phyloP scores from a whole-genome alignment of 1,140 invertebrate genomes.

The Hycleus cichorii region DNA sequence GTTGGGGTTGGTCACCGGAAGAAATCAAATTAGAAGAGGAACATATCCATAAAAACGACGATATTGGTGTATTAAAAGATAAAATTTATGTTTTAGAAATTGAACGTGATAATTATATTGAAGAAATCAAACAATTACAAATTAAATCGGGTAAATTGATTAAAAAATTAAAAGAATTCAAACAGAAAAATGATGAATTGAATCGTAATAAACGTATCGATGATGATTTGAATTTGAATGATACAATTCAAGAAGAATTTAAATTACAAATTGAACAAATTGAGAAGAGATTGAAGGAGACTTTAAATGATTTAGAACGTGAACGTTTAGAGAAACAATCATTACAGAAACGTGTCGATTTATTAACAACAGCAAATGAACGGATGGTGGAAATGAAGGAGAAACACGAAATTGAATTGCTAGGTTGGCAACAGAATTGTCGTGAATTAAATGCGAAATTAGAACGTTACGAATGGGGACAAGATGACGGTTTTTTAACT shows the following conservation, averaged over 20 bases:
- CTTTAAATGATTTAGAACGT: constrained; percentile 49
- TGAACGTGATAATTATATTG: constrained; percentile 44
- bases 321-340: constrained; percentile 57
- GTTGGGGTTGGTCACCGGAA: constrained; percentile 51
- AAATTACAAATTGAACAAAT: constrained; percentile 56
- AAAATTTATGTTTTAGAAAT: constrained; percentile 45
- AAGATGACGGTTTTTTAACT: constrained; percentile 30
- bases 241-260: constrained; percentile 67
- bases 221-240: constrained; percentile 58
- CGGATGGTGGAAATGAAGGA: constrained; percentile 70
- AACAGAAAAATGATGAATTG: constrained; percentile 55
- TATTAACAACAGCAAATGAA: constrained; percentile 69
- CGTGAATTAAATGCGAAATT: constrained; percentile 57
- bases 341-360: constrained; percentile 62
- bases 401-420: constrained; percentile 62
- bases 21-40: constrained; percentile 43
- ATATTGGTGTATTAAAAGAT: constrained; percentile 44
- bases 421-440: constrained; percentile 57
- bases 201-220: constrained; percentile 46
- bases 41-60: constrained; percentile 31
- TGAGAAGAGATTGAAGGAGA: constrained; percentile 56
- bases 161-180: constrained; percentile 67
- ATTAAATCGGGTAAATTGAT: constrained; percentile 60
- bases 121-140: constrained; percentile 54
- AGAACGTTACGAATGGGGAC: constrained; percentile 51